These are phyloP conservation scores for Caerostris extrusa DNA, from an alignment of 1,140 invertebrate species.

Conservation along the genomic window DNA sequence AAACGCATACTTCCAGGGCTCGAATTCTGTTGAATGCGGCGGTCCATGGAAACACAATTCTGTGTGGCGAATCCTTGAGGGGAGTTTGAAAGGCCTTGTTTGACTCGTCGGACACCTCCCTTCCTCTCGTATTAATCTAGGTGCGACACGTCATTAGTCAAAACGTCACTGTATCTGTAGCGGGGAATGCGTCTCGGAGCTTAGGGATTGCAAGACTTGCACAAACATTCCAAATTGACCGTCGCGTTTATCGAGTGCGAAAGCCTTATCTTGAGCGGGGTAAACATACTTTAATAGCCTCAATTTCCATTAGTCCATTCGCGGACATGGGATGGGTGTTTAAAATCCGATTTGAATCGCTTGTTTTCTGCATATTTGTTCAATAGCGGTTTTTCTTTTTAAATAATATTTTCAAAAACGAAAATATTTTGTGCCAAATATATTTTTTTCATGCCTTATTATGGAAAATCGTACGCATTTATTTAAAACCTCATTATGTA, in stretches of 20 bases:
- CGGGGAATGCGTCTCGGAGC: not conserved
- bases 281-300: slow-evolving; percentile 45
- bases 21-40: too few relatives aligned
- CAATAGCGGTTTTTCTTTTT: too few relatives aligned
- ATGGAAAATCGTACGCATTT: too few relatives aligned
- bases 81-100: not conserved
- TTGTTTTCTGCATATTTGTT: too few relatives aligned
- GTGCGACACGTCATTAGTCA: not conserved
- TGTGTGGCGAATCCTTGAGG: not conserved
- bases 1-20: too few relatives aligned
- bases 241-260: not conserved
- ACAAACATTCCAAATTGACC: slow-evolving; percentile 51
- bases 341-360: not conserved
- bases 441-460: too few relatives aligned
- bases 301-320: not conserved
- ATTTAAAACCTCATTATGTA: too few relatives aligned
- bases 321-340: not conserved
- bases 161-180: not conserved
- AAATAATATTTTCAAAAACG: too few relatives aligned
- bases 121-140: slow-evolving; percentile 30
- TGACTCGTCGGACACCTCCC: slow-evolving; percentile 12
- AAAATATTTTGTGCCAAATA: too few relatives aligned
- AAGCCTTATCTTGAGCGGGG: not conserved
- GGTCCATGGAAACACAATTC: not conserved
- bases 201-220: not conserved